Percentiles rank a stretch among this genome's conserved stretches.
Conservation (phyloP, 2,797 vertebrate genomes). For the Aplochiton taeniatus region DNA sequence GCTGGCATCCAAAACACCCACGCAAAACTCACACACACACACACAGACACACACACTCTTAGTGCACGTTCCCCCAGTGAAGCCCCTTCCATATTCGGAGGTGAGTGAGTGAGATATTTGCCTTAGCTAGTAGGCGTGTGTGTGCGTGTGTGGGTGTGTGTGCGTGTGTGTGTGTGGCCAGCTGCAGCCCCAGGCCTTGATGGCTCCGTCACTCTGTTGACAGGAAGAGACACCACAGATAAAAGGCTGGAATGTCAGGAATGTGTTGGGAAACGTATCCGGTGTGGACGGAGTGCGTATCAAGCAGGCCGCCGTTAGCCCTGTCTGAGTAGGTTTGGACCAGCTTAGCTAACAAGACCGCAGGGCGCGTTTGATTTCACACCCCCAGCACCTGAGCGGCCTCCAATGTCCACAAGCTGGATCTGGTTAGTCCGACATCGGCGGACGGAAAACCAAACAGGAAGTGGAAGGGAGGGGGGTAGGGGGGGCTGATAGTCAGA, state of each 20-base stretch:
- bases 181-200: constrained; percentile 57
- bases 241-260: constrained; percentile 64
- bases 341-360: not conserved
- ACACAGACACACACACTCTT: not conserved
- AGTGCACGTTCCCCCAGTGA: too few species aligned
- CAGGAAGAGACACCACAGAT: constrained; percentile 52
- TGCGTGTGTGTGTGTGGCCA: constrained; percentile 61
- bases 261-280: constrained; percentile 57
- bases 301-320: not conserved
- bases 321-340: too few species aligned
- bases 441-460: too few species aligned
- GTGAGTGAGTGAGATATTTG: too few species aligned
- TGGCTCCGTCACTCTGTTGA: constrained; percentile 38
- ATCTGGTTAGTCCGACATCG: too few species aligned
- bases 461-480: not conserved
- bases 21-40: not conserved
- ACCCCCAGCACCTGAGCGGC: too few species aligned
- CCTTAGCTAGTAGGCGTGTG: too few species aligned
- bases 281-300: constrained; percentile 24
- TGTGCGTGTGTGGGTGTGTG: constrained; percentile 24
- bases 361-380: not conserved
- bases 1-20: not conserved
- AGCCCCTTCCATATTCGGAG: too few species aligned
- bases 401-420: too few species aligned
- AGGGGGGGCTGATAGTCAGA: not conserved